Conservation (phyloP, 2,797 vertebrate species). For the Fringilla coelebs region DNA sequence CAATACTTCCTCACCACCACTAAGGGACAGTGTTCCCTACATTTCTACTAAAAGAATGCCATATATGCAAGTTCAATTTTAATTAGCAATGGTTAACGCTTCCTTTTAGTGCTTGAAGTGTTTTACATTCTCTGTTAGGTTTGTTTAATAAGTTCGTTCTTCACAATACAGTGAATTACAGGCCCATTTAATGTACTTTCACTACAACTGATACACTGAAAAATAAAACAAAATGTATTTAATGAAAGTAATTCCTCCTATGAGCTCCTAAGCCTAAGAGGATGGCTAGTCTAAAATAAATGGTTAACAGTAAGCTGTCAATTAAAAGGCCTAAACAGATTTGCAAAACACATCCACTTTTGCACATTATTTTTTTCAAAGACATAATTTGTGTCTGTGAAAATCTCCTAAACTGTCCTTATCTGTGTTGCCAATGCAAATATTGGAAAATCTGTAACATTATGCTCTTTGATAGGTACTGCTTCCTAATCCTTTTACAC, state of each 20-base stretch:
- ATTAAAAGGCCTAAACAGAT: background rate
- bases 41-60: background rate
- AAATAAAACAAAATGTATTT: background rate
- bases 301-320: background rate
- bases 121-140: background rate
- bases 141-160: constrained; percentile 22
- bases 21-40: constrained; percentile 40
- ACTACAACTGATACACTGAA: background rate
- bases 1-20: constrained; percentile 18
- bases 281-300: background rate
- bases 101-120: background rate
- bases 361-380: background rate
- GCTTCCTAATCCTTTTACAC: background rate
- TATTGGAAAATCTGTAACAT: background rate
- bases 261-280: background rate
- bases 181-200: background rate
- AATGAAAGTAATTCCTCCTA: background rate
- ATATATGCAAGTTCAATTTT: background rate
- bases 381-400: background rate
- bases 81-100: background rate
- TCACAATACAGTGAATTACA: background rate
- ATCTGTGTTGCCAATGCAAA: background rate
- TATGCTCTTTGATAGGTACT: background rate
- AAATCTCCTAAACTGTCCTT: background rate
- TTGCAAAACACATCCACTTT: background rate